phyloP scores from a whole-genome alignment of 2,113 vertebrate genomes.

The Bagarius yarrelli region DNA sequence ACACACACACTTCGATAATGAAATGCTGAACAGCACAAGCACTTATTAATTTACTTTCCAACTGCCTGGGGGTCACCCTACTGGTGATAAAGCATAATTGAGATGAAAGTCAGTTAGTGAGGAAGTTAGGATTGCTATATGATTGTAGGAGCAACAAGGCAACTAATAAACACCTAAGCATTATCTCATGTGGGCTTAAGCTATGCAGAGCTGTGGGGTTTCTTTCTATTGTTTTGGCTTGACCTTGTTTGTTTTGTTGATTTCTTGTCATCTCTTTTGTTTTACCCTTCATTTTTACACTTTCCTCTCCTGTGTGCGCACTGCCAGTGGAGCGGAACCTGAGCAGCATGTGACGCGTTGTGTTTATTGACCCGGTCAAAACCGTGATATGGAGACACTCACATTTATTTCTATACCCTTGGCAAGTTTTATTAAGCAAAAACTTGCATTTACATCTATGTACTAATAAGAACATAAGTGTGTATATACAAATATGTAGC shows the following conservation, averaged over 20 bases:
- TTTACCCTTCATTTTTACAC: slow-evolving; percentile 46
- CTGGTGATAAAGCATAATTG: slow-evolving; percentile 37
- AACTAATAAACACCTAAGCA: slow-evolving; percentile 4
- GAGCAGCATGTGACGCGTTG: slow-evolving; percentile 62
- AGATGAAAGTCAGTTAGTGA: slow-evolving; percentile 38
- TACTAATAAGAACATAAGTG: neutral
- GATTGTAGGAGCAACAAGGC: slow-evolving; percentile 29
- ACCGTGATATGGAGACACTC: slow-evolving; percentile 41
- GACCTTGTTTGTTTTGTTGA: slow-evolving; percentile 42
- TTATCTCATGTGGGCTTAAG: slow-evolving; percentile 13
- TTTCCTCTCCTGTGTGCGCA: slow-evolving; percentile 49
- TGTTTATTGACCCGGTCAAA: slow-evolving; percentile 57
- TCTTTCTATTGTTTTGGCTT: slow-evolving; percentile 35
- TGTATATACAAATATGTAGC: neutral
- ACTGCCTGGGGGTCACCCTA: slow-evolving; percentile 26
- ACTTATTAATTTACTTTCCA: slow-evolving; percentile 5
- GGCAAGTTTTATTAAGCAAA: slow-evolving; percentile 2
- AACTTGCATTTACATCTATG: neutral
- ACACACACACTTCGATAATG: neutral
- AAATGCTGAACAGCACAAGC: slow-evolving; percentile 28
- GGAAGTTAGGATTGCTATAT: slow-evolving; percentile 11
- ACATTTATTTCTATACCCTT: slow-evolving; percentile 38
- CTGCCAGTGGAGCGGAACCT: slow-evolving; percentile 54
- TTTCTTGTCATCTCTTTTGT: slow-evolving; percentile 49
- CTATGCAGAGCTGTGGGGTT: slow-evolving; percentile 30